These are phyloP conservation scores for Crypturellus tataupa DNA, from an alignment of 2,797 vertebrate genomes.

Conservation along the genomic window DNA sequence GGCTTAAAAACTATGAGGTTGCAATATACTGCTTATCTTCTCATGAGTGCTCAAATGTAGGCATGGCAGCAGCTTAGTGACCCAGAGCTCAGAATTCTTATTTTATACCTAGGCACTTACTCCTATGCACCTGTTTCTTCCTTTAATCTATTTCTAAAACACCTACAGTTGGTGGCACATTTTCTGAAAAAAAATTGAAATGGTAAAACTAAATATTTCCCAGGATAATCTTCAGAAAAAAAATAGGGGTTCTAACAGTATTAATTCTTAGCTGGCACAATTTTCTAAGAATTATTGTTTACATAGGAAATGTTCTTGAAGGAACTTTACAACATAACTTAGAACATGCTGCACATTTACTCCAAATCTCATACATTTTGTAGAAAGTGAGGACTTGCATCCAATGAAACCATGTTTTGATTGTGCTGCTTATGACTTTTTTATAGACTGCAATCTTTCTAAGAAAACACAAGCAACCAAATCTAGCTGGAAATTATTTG, in stretches of 20 bases:
- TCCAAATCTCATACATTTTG: not conserved
- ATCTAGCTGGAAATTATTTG: not conserved
- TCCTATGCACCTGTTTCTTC: not conserved
- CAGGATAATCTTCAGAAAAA: not conserved
- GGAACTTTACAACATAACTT: not conserved
- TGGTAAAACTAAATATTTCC: not conserved
- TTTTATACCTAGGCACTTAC: not conserved
- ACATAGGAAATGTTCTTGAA: not conserved
- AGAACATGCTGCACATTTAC: not conserved
- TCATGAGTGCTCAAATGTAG: not conserved
- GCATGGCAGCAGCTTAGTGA: not conserved
- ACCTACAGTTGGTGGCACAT: not conserved
- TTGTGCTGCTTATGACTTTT: not conserved
- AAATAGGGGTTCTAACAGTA: not conserved
- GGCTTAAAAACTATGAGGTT: not conserved
- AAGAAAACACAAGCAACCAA: not conserved
- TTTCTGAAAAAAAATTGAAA: constrained; percentile 10
- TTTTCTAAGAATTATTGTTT: not conserved
- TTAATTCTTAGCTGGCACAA: constrained; percentile 12
- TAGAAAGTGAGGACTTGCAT: not conserved
- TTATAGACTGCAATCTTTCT: not conserved
- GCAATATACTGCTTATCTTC: not conserved
- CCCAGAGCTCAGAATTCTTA: not conserved
- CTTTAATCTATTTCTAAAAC: not conserved
- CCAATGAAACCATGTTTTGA: not conserved